Conservation (phyloP, 2,113 vertebrate species). For the Ptilonorhynchus violaceus region DNA sequence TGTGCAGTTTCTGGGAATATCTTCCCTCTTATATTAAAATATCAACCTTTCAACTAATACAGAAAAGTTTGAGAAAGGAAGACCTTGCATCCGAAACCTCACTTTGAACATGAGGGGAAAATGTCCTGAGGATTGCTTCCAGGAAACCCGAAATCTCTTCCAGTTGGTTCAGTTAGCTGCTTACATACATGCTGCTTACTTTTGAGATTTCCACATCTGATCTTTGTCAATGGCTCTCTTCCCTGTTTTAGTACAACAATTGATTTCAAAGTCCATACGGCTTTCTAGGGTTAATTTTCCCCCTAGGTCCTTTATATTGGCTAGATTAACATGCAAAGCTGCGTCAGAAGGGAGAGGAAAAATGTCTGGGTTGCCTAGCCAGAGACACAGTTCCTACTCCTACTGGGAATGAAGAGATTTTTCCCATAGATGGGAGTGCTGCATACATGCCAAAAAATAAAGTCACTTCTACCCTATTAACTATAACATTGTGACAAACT, state of each 20-base stretch:
- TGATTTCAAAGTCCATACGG: background rate
- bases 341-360: background rate
- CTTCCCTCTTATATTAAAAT: background rate
- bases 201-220: background rate
- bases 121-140: background rate
- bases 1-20: background rate
- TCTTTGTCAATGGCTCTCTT: background rate
- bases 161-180: background rate
- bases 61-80: background rate
- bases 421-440: background rate
- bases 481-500: background rate
- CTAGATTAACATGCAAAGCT: background rate
- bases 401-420: background rate
- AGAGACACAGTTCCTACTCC: background rate
- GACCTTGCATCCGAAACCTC: background rate
- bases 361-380: background rate
- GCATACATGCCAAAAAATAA: background rate
- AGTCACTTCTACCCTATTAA: background rate
- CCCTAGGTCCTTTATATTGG: background rate
- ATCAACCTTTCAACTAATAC: background rate
- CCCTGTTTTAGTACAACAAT: fast-evolving
- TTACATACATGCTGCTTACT: background rate
- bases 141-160: background rate
- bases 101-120: background rate
- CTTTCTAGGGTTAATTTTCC: background rate